Base-by-base conservation (phyloP, 1,140 invertebrate genomes). In the Sesamia nonagrioides region DNA sequence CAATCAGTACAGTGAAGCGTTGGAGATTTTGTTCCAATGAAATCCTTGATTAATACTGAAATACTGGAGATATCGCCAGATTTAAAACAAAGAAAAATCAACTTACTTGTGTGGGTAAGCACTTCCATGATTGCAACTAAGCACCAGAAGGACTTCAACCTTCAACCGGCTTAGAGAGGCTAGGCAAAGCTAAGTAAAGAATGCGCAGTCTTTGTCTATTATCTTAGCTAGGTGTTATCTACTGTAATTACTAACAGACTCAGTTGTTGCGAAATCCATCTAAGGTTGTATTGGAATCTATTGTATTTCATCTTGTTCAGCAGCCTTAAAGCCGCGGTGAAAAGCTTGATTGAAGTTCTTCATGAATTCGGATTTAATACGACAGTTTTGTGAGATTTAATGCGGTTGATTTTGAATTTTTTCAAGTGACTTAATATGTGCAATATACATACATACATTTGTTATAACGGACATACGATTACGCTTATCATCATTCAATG, bases 111-210 rank as follows among this genome's bases (percentile, higher is more conserved):
- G 11, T 58, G 11, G 54, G 54, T 21, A 27, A 58, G 21, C 27
- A 27, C 2, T 11, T 33, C 54, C 21, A 58, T 13, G 21, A 27
- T 58, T 60, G 17, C 18, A 42, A 13, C 40, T 33, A n/a, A 60
- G 13, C 45, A 15, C 40, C 37, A 27, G 13, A 56, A 27, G 50
- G 52, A 17, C 50, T 61, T 48, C 42, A 75, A 75, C 73, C 73
- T 75, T 75, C 73, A 75, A 48, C 42, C n/a, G 35, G 42, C 54
- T 61, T 75, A 61, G 58, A 75, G 21, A 61, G 73, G 56, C 73
- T 61, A 48, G 35, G 72, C 72, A 42, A 15, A 63, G 52, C 73
- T 75, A 35, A 35, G 11, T 37, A 17, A 48, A 42, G 58, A 75
- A 75, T 75, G 73, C 58, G 58, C 27, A 75, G 40, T 75, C 73